Base-by-base conservation (phyloP, 2,113 vertebrate genomes). In the Xyrauchen texanus region DNA sequence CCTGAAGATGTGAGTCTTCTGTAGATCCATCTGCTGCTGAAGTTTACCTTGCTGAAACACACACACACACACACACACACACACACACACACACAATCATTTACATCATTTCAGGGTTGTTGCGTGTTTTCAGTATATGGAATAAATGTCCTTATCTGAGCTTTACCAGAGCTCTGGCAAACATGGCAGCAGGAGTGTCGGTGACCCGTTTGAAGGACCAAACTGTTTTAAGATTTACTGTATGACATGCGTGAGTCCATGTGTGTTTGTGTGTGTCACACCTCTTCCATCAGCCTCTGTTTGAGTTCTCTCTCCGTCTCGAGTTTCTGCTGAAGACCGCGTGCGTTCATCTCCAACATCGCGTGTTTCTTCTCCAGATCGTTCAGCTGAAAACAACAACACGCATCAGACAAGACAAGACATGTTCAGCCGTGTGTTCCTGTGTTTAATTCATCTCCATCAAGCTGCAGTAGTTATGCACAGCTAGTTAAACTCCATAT, bases 311-410 rank as follows among this genome's bases (percentile, higher is more conserved):
- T 93, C 89, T 99, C 98, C 0, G 97, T 99, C 92, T 99, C 98
- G 58, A 99, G 93, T 82, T 99, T 99, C 92, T 99, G 97, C 76
- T 99, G 98, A 70, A 99, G 90, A 88, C 96, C 97, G 76, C 97
- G 96, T 16, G 98, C 97, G 0, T 98, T 99, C 96, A 99, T 98
- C 88, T 99, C 98, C 81, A 99, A 89, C 97, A 99, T 98, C 77
- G 98, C 94, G 0, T 99, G 98, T 83, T 99, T 99, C 94, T 99
- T 99, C 91, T 99, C 98, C 91, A 99, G 90, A 86, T 99, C 97
- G 80, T 94, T 98, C 79, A 99, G 95, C 98, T 99, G 86, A 34
- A 46, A 51, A 68, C 83, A 49, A 46, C 3, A 34, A 3, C 44
- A 80, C 51, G 47, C 8, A 16, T 65, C 7, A 57, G n/a, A 42